Evolutionary conservation across 2,113 vertebrate species (phyloP), one percentile per base, ranked within the genome.

Genomic region (Lycocorax pyrrhopterus): DNA sequence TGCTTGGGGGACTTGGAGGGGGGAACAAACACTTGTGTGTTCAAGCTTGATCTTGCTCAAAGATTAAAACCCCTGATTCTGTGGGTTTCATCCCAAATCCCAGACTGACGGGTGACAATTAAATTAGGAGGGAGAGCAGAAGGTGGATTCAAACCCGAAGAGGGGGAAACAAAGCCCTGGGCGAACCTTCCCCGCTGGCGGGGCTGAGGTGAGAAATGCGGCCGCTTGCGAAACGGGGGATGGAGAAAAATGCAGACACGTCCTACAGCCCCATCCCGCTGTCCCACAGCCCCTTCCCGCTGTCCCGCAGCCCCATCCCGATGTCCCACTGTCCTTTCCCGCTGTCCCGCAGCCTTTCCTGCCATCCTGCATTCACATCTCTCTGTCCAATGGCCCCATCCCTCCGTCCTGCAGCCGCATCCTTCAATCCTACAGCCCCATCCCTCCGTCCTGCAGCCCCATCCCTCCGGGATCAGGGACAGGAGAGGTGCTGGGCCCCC

Each of bases 61-160:
- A 94, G 81, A 89, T 89, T 82, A 81, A 64, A 89, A 94, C 47
- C 37, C 67, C 44, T 17, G 16, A 37, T 80, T 93, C 78, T 19
- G 46, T 13, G 59, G 62, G 35, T 90, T 80, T 94, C 56, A 35
- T 49, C 92, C 76, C 80, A 27, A 88, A 84, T 53, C 82, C 78
- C 96, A 94, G 79, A 93, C 91, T 66, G 67, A 33, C 2, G 3
- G 51, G 89, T 96, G 96, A 93, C 90, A 95, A 96, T 96, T 94
- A 69, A 96, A 96, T 96, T 95, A 96, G 81, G 52, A 55, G 5
- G 81, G 64, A 59, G 39, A 87, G 73, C 56, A 93, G 95, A 81
- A 90, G 66, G 72, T 19, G 59, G 18, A 47, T 96, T 77, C 55
- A 84, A 59, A 81, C 37, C 53, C 9, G 4, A 35, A n/a, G 9